Conservation (phyloP, 2,888 invertebrate genomes). For the Timema cristinae region DNA sequence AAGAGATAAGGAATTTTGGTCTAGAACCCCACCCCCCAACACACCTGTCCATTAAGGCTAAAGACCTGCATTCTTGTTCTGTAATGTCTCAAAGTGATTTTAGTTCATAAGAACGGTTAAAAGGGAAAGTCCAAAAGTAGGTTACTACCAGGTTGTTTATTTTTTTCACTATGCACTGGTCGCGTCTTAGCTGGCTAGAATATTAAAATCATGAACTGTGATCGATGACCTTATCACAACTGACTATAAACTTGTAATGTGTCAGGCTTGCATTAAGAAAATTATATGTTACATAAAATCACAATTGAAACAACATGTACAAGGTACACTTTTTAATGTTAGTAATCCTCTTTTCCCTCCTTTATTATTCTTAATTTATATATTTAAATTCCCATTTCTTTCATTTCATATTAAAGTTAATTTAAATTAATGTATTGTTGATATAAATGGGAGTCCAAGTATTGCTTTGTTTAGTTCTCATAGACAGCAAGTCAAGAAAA, state of each 20-base stretch:
- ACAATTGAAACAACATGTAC: neutral
- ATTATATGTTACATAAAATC: constrained; percentile 9
- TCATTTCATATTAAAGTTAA: too few relatives aligned
- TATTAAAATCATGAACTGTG: constrained; percentile 5
- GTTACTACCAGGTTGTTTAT: neutral
- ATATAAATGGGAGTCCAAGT: too few relatives aligned
- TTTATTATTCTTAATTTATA: too few relatives aligned
- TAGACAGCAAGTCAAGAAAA: too few relatives aligned
- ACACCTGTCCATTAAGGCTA: too few relatives aligned
- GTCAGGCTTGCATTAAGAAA: constrained; percentile 4
- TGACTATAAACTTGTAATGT: constrained; percentile 13
- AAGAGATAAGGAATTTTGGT: too few relatives aligned
- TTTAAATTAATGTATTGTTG: too few relatives aligned
- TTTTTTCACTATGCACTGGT: constrained; percentile 1
- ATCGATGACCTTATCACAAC: constrained; percentile 4
- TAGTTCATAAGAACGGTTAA: neutral
- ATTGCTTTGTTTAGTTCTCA: too few relatives aligned
- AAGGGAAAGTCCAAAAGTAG: neutral
- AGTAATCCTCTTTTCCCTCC: too few relatives aligned
- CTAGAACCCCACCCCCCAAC: too few relatives aligned
- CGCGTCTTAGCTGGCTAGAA: constrained; percentile 6
- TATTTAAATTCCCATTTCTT: too few relatives aligned
- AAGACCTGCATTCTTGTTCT: too few relatives aligned
- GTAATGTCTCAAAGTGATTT: neutral
- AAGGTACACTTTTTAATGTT: neutral